A percentile compares a stretch with the other conserved stretches of the same genome.
These are phyloP conservation scores for Epinotia ramella DNA, from an alignment of 2,888 invertebrate genomes.

Conservation along the genomic window DNA sequence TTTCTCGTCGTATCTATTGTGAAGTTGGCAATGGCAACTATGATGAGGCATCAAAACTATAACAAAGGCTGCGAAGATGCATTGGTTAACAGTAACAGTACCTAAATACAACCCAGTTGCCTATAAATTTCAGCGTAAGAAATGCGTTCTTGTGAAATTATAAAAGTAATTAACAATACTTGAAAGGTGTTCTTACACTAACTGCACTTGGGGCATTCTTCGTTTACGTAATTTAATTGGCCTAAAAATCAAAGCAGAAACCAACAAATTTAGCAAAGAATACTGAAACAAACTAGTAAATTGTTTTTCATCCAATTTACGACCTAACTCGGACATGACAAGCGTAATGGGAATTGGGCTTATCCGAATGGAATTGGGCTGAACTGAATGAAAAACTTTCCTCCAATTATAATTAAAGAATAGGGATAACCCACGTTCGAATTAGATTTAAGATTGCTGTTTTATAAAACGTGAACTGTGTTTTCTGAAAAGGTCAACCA, in stretches of 20 bases:
- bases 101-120: too few relatives aligned
- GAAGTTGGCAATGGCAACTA: constrained; percentile 15
- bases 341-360: constrained; percentile 49
- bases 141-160: background rate
- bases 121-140: background rate
- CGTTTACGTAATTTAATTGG: constrained; percentile 7
- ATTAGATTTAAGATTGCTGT: constrained; percentile 12
- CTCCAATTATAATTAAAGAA: constrained; percentile 48
- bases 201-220: background rate
- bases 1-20: constrained; percentile 22
- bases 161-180: background rate
- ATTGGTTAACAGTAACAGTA: background rate
- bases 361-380: constrained; percentile 41
- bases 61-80: background rate
- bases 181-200: background rate
- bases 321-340: constrained; percentile 33
- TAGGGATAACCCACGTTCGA: constrained; percentile 35
- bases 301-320: constrained; percentile 39
- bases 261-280: constrained; percentile 20
- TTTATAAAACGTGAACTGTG: background rate
- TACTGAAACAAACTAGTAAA: constrained; percentile 34
- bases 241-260: constrained; percentile 12
- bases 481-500: background rate
- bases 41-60: constrained; percentile 4
- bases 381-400: constrained; percentile 51